Evolutionary conservation across 2,113 vertebrate genomes (phyloP).

Genomic region (Crocuta crocuta): DNA sequence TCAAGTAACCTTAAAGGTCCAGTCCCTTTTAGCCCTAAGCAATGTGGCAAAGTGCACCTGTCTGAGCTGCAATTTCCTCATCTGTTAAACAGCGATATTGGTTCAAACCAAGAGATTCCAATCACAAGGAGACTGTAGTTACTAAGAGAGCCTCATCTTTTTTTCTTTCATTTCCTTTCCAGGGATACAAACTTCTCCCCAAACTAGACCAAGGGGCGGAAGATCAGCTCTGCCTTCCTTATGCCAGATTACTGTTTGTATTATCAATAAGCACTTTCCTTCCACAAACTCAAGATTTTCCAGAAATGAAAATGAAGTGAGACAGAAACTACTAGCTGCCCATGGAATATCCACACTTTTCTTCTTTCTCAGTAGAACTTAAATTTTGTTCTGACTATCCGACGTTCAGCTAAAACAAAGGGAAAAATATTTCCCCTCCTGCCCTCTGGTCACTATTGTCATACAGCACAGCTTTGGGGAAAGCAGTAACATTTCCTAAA

Average conservation of each 20-base stretch:
- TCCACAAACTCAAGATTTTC: background rate
- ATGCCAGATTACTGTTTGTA: background rate
- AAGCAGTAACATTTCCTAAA: background rate
- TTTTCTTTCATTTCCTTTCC: background rate
- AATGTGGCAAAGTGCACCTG: background rate
- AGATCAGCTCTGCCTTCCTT: background rate
- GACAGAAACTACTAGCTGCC: background rate
- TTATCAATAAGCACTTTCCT: background rate
- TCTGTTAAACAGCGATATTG: background rate
- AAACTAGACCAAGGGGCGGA: background rate
- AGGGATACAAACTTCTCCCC: background rate
- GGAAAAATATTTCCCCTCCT: background rate
- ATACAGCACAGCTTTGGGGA: background rate
- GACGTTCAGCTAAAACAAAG: background rate
- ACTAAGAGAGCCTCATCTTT: background rate
- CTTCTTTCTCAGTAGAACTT: background rate
- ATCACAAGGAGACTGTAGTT: background rate
- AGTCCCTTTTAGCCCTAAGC: background rate
- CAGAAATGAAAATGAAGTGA: background rate
- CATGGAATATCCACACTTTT: background rate
- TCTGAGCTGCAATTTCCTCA: background rate
- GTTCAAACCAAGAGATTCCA: background rate
- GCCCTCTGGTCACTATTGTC: background rate
- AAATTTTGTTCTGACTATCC: background rate
- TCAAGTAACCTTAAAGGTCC: background rate